These are phyloP conservation scores for Pelvicachromis taeniatus DNA, from an alignment of 2,113 vertebrate species.

Conservation along the genomic window DNA sequence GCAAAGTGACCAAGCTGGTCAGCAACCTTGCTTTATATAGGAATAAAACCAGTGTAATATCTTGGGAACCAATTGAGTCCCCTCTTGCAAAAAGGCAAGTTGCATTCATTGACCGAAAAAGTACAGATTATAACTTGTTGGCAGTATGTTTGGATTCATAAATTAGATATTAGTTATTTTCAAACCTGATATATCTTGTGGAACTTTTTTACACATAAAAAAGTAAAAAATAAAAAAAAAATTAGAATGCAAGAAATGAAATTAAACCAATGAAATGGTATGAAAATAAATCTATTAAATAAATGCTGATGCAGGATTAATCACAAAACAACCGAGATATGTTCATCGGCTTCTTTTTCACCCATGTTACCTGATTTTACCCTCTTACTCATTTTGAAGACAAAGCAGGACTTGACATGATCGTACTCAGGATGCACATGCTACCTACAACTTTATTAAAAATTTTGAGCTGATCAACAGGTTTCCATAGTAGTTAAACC, in stretches of 20 bases:
- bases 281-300: no score
- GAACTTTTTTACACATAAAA: no score
- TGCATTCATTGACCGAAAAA: not conserved
- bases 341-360: no score
- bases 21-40: not conserved
- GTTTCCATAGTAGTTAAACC: not conserved
- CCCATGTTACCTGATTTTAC: not conserved
- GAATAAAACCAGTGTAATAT: not conserved
- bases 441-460: not conserved
- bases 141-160: not conserved
- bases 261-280: no score
- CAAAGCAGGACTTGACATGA: not conserved
- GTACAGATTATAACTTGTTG: not conserved
- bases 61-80: not conserved
- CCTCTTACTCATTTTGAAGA: not conserved
- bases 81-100: not conserved
- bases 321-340: not conserved
- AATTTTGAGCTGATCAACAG: not conserved
- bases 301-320: not conserved
- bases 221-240: not conserved
- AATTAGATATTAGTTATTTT: not conserved
- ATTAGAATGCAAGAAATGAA: not conserved
- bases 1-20: not conserved
- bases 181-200: not conserved
- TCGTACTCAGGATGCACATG: not conserved